Percentiles rank a stretch among this genome's conserved stretches.
phyloP scores from a whole-genome alignment of 1,140 invertebrate species.

The Saccostrea glomerata region DNA sequence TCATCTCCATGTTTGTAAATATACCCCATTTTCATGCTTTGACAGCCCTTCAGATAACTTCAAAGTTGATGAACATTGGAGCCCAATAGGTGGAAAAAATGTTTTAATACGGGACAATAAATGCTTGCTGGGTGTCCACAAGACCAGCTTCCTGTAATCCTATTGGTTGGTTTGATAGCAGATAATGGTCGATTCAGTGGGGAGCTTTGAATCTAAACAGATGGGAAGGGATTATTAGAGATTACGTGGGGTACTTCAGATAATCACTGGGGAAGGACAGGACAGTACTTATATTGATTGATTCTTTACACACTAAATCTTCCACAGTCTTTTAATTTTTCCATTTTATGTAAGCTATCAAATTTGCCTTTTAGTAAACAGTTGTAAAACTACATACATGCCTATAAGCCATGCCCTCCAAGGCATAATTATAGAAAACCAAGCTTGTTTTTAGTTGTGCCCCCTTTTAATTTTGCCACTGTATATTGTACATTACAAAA shows the following conservation, averaged over 20 bases:
- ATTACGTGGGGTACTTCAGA: not conserved
- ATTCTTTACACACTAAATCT: not conserved
- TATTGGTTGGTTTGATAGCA: not conserved
- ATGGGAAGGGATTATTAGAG: not conserved
- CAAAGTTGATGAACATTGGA: not conserved
- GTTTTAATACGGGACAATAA: not conserved
- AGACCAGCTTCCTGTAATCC: not conserved
- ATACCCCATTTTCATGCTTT: conserved; percentile 13
- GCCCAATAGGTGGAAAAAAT: not conserved
- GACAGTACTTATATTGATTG: not conserved
- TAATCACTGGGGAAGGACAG: not conserved
- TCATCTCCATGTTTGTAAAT: conserved; percentile 18
- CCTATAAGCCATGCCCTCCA: not conserved
- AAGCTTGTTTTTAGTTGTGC: too few species aligned
- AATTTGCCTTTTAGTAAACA: too few species aligned
- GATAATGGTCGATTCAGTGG: not conserved
- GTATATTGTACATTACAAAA: too few species aligned
- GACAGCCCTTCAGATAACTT: not conserved
- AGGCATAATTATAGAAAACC: not conserved
- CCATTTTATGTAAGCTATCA: too few species aligned
- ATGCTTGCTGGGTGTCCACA: not conserved
- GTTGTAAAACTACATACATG: too few species aligned
- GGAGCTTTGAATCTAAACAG: not conserved
- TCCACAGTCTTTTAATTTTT: not conserved
- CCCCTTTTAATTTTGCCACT: too few species aligned